Evolutionary conservation across 2,797 vertebrate species (phyloP).

Genomic region (Gymnothorax javanicus): DNA sequence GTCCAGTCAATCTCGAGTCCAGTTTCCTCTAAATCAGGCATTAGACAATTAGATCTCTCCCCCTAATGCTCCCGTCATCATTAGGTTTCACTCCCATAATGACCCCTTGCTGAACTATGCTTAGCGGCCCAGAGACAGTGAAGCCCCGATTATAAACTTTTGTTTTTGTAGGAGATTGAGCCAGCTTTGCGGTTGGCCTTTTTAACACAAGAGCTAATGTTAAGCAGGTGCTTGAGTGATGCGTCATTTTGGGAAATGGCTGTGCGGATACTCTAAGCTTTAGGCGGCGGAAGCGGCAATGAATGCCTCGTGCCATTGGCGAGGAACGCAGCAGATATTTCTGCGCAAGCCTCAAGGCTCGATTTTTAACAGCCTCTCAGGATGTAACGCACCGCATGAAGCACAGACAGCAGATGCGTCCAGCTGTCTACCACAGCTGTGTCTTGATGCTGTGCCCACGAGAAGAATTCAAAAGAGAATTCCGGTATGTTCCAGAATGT

Average conservation of each 20-base stretch:
- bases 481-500: not conserved
- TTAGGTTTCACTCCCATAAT: too few species aligned
- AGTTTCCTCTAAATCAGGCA: not conserved
- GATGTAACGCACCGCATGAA: slow-evolving; percentile 31
- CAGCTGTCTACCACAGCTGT: not conserved
- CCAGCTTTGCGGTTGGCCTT: not conserved
- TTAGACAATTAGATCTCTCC: not conserved
- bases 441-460: not conserved
- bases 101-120: not conserved
- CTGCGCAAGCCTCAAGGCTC: not conserved
- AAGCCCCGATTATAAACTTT: not conserved
- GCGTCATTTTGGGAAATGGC: slow-evolving; percentile 30
- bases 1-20: not conserved
- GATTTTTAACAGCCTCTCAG: slow-evolving; percentile 13
- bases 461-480: not conserved
- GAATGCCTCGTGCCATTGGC: slow-evolving; percentile 29
- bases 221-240: slow-evolving; percentile 11
- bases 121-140: not conserved
- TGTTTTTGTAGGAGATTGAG: slow-evolving; percentile 4
- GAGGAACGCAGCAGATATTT: slow-evolving; percentile 37
- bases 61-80: not conserved
- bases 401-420: slow-evolving; percentile 28
- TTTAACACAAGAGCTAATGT: not conserved
- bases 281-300: slow-evolving; percentile 11
- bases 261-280: not conserved